Evolutionary conservation across 2,113 vertebrate species (phyloP).

Genomic region (Chaenogobius annularis): DNA sequence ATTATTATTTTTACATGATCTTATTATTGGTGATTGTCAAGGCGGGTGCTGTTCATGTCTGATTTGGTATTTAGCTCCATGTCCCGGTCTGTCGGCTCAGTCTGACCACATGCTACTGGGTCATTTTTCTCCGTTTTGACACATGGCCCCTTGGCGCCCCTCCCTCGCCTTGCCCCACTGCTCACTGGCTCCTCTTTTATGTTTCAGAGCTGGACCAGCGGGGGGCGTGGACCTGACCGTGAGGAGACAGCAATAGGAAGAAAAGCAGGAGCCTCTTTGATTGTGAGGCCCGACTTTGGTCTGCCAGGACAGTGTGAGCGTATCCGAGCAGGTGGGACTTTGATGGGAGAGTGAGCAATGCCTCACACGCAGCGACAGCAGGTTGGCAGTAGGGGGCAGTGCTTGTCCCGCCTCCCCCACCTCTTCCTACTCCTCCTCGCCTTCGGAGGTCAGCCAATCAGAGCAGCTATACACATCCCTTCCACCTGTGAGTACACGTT

Average conservation of each 20-base stretch:
- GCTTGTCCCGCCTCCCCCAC: slow-evolving; percentile 56
- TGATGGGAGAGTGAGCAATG: slow-evolving; percentile 81
- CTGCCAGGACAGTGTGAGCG: slow-evolving; percentile 12
- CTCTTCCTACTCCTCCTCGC: slow-evolving; percentile 61
- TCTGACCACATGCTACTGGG: slow-evolving; percentile 64
- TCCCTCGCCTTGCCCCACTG: slow-evolving; percentile 27
- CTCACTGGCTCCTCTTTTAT: slow-evolving; percentile 35
- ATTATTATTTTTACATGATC: slow-evolving; percentile 13
- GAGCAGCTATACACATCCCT: slow-evolving; percentile 75
- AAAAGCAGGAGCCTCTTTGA: slow-evolving; percentile 24
- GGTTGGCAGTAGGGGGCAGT: slow-evolving; percentile 77
- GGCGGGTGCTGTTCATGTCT: slow-evolving; percentile 18
- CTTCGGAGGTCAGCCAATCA: slow-evolving; percentile 46
- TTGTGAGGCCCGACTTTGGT: slow-evolving; percentile 1
- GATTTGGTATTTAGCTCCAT: slow-evolving; percentile 34
- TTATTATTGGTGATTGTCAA: slow-evolving; percentile 10
- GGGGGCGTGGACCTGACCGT: slow-evolving; percentile 65
- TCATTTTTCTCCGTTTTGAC: slow-evolving; percentile 67
- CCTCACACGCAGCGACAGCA: slow-evolving; percentile 75
- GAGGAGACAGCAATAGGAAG: slow-evolving; percentile 17
- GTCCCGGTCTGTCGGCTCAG: slow-evolving; percentile 34
- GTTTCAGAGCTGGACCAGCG: slow-evolving; percentile 62
- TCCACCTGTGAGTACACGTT: slow-evolving; percentile 77
- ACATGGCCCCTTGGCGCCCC: slow-evolving; percentile 59
- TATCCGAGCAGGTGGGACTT: slow-evolving; percentile 74